Percentiles rank a stretch among this genome's conserved stretches.
Evolutionary conservation across 2,113 vertebrate genomes (phyloP).

Genomic region (Lepus timidus): DNA sequence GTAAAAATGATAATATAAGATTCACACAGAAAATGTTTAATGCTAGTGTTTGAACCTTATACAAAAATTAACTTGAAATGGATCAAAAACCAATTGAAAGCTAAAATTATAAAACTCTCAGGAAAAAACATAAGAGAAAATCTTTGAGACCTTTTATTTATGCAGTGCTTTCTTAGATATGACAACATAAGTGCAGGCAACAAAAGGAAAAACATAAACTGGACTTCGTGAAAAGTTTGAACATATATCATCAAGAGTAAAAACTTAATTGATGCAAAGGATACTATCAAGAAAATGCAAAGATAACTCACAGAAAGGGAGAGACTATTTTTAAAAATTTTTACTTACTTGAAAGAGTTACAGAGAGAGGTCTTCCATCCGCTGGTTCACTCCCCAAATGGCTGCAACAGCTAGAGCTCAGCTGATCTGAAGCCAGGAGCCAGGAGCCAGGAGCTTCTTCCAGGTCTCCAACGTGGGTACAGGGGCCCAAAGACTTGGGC

Average conservation of each 20-base stretch:
- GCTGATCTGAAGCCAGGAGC: no score
- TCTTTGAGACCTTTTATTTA: neutral
- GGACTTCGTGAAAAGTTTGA: neutral
- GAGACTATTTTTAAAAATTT: no score
- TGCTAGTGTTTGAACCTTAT: neutral
- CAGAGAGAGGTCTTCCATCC: no score
- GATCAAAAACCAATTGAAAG: neutral
- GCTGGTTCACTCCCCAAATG: no score
- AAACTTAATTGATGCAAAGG: neutral
- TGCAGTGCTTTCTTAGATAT: neutral
- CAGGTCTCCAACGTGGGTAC: no score
- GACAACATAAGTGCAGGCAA: neutral
- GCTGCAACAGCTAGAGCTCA: no score
- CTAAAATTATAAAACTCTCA: slow-evolving; percentile 2
- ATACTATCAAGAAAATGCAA: neutral
- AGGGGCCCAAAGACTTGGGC: no score
- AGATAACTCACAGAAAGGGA: neutral
- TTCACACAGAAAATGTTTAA: neutral
- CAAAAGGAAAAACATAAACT: neutral
- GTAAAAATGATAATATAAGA: neutral
- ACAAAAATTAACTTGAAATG: slow-evolving; percentile 7
- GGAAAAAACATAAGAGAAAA: neutral
- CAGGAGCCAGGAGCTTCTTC: no score
- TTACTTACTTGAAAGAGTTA: no score
- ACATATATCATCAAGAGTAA: neutral